phyloP scores from a whole-genome alignment of 2,888 invertebrate genomes.

The Pherbina coryleti region DNA sequence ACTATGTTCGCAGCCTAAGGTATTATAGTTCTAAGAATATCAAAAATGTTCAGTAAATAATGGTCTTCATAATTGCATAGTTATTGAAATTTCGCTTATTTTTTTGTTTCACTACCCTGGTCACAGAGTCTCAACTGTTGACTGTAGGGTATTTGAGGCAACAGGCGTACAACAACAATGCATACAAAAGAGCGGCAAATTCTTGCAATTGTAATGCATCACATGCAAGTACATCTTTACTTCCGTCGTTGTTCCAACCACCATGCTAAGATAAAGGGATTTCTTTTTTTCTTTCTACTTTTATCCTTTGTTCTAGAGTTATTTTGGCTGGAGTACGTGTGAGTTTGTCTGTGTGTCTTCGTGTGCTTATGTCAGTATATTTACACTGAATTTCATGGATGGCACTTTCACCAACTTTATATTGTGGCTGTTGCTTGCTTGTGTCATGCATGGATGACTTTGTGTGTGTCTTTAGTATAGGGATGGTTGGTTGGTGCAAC shows the following conservation, averaged over 20 bases:
- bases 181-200: neutral
- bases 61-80: no score
- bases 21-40: no score
- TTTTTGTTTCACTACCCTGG: no score
- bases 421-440: neutral
- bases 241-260: neutral
- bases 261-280: no score
- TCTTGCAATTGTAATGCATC: conserved; percentile 2
- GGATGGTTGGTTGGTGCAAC: neutral
- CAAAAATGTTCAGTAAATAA: no score
- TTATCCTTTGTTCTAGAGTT: neutral
- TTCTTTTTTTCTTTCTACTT: neutral
- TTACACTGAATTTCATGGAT: conserved; percentile 1
- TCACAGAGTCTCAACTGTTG: no score
- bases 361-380: neutral
- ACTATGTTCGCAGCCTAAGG: no score
- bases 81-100: no score
- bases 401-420: conserved; percentile 15
- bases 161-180: neutral
- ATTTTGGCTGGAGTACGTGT: neutral
- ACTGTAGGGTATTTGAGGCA: no score
- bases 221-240: neutral
- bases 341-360: neutral
- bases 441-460: neutral
- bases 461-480: neutral